Conservation (phyloP, 2,113 vertebrate genomes). For the Microcebus murinus region DNA sequence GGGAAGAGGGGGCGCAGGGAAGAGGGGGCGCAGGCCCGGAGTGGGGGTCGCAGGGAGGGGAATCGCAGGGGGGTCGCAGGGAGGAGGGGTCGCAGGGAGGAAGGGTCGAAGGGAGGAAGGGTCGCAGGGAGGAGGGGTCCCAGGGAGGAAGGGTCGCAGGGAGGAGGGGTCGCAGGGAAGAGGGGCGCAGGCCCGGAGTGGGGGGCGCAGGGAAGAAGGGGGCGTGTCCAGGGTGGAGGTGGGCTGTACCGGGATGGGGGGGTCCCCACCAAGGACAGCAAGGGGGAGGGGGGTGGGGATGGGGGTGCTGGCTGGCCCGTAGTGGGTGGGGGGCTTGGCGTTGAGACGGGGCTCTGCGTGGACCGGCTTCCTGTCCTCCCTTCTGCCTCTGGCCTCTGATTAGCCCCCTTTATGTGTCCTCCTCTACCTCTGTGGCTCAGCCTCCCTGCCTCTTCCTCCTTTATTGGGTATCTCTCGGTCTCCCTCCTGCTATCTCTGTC, state of each 20-base stretch:
- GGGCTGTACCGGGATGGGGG: not conserved
- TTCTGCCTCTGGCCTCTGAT: not conserved
- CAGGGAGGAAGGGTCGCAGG: too few species aligned
- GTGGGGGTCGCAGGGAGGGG: too few species aligned
- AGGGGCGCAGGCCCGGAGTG: not conserved
- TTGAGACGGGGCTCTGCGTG: too few species aligned
- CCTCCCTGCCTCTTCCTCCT: not conserved
- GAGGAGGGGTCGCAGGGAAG: too few species aligned
- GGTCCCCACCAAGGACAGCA: too few species aligned
- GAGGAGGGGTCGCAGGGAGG: too few species aligned
- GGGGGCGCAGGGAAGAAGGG: not conserved
- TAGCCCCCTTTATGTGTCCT: not conserved
- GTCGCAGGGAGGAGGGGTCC: too few species aligned
- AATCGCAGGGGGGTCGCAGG: too few species aligned
- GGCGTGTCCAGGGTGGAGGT: accelerated
- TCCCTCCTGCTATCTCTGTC: not conserved
- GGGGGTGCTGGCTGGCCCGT: not conserved
- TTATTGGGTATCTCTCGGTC: not conserved
- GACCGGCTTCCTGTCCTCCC: not conserved
- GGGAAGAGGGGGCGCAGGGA: too few species aligned
- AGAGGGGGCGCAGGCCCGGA: too few species aligned
- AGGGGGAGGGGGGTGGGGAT: not conserved
- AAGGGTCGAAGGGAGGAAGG: too few species aligned
- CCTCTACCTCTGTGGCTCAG: not conserved
- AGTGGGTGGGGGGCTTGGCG: not conserved